Base-by-base conservation (phyloP, 2,113 vertebrate genomes). In the Tupaia chinensis region DNA sequence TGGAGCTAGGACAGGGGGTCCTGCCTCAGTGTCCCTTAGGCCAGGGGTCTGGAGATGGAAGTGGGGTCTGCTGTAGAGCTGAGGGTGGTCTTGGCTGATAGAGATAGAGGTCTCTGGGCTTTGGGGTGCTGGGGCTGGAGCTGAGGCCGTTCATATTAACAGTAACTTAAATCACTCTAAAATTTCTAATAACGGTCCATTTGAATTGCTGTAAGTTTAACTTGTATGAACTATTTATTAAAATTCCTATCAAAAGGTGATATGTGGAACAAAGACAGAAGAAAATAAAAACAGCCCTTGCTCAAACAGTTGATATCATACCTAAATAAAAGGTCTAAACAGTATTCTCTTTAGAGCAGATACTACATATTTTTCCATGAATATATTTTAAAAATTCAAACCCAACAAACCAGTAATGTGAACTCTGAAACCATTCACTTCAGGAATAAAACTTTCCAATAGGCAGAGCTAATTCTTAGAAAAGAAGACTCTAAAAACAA, bases 401-500 rank as follows among this genome's bases (percentile, higher is more conserved):
- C n/a, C 19, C 6, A 80, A 1, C 16, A 95, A n/a, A 11, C 58
- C 74, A 73, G 65, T 14, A 61, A 93, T 77, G 14, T 81, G 53
- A 91, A 63, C 12, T 32, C 29, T 77, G 58, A 97, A 34, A 80
- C 10, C 53, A 80, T 92, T 80, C 29, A 32, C 68, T 91, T 66
- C 5, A 81, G 20, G 22, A 89, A 7, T 76, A 78, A 93, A 96
- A 80, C 3, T 54, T 81, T 89, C 53, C 63, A 76, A 74, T 70
- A 89, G 25, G 60, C 65, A 93, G 53, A 92, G 32, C 9, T 77
- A 90, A 95, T 81, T 94, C 86, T 95, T 92, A 22, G 44, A 88
- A 91, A 90, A 82, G 44, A 69, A 86, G 56, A 58, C 69, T 89
- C 29, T 86, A 88, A 96, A 93, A 95, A 95, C 83, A 97, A 88